Evolutionary conservation across 2,888 invertebrate genomes (phyloP).

Genomic region (Linyphia triangularis): DNA sequence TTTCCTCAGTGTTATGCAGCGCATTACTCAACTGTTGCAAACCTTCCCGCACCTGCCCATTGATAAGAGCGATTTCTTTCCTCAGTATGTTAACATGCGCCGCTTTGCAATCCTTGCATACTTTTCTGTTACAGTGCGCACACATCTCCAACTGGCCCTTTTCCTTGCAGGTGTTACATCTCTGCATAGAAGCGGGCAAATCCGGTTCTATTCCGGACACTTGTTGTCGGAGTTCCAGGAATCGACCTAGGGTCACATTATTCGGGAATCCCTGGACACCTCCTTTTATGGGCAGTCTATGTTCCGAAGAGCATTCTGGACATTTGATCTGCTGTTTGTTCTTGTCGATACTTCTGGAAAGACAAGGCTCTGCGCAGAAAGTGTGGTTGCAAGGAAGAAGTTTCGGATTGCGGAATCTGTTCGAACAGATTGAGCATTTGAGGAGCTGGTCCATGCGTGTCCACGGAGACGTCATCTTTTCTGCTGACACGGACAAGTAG

Average conservation of each 20-base stretch:
- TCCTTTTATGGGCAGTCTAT: slow-evolving; percentile 96
- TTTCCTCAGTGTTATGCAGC: slow-evolving; percentile 87
- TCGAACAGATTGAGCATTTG: slow-evolving; percentile 98
- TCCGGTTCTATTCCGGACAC: slow-evolving; percentile 81
- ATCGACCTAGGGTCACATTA: slow-evolving; percentile 96
- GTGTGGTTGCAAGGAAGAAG: slow-evolving; percentile 99
- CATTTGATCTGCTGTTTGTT: slow-evolving; percentile 95
- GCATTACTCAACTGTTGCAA: slow-evolving; percentile 93
- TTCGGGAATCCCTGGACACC: slow-evolving; percentile 96
- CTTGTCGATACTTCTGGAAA: slow-evolving; percentile 97
- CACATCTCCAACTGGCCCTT: slow-evolving; percentile 90
- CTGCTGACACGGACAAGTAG: background rate
- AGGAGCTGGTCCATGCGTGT: slow-evolving; percentile 89
- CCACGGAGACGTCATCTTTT: slow-evolving; percentile 77
- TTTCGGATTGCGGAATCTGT: slow-evolving; percentile 97
- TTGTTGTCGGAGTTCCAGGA: slow-evolving; percentile 91
- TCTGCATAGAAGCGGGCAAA: slow-evolving; percentile 78
- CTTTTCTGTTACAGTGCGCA: slow-evolving; percentile 97
- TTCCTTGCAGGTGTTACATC: slow-evolving; percentile 95
- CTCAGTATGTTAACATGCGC: slow-evolving; percentile 97
- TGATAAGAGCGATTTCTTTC: slow-evolving; percentile 91
- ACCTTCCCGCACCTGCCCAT: slow-evolving; percentile 83
- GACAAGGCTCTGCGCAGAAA: slow-evolving; percentile 98
- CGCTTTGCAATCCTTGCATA: slow-evolving; percentile 95
- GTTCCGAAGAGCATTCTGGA: slow-evolving; percentile 98